Base-by-base conservation (phyloP, 2,797 vertebrate genomes). In the Oreochromis grahami region DNA sequence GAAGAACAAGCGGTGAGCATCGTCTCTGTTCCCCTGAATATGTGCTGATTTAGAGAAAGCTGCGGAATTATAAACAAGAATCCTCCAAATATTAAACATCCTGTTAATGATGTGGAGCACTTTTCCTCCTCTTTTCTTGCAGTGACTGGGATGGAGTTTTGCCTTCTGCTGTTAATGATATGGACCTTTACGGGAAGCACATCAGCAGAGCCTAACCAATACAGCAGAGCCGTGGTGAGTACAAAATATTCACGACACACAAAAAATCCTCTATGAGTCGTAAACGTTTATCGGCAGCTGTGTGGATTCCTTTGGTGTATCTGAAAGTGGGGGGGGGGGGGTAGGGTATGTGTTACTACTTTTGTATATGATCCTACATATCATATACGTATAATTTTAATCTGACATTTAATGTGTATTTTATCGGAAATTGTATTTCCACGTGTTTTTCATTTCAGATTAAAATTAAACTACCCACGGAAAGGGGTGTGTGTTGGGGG, bases 221-320 rank as follows among this genome's bases (percentile, higher is more conserved):
- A 95, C 85, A 95, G 91, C 8, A 88, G 83, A 87, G 94, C 95
- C 1, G 87, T 97, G 94, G 96, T 97, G 88, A 95, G 96, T 94
- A 24, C 13, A 51, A 21, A 36, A 48, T 2, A 50, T 17, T 43
- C 21, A 50, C 6, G 19, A 74, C 21, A 70, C 13, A n/a, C 6
- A 72, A 72, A 48, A 72, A 32, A 1, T 48, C 43, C 43, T 72
- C 9, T 29, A 48, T 17, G 14, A 48, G 15, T 72, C 32, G 24
- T 2, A 48, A 72, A 72, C 24, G 43, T 19, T 26, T 72, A 26
- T 29, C 21, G 8, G 41, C 8, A 45, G 24, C 65, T 60, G 26
- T 53, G 8, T 53, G 26, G n/a, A 56, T 41, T 38, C 63, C 34
- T 24, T 24, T 68, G 13, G 13, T 14, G 36, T 68, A 24, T 41